phyloP scores from a whole-genome alignment of 2,113 vertebrate genomes.

The Monopterus albus region DNA sequence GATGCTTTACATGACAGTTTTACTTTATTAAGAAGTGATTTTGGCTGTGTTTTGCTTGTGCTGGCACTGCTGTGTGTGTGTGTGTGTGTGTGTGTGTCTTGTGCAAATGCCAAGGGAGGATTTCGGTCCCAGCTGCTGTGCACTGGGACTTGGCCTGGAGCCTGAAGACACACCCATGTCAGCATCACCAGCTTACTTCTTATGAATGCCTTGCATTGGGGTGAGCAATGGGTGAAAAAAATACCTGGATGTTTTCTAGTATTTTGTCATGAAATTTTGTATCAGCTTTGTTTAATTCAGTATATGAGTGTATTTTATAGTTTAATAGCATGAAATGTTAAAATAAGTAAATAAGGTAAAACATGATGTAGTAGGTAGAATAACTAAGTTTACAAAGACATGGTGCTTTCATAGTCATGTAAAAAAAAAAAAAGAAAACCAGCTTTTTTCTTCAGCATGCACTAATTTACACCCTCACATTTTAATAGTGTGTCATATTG shows the following conservation, averaged over 20 bases:
- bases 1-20: slow-evolving; percentile 49
- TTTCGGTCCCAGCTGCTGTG: slow-evolving; percentile 76
- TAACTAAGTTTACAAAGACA: no score
- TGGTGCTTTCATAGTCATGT: no score
- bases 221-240: neutral
- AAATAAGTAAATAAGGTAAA: no score
- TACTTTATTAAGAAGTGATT: slow-evolving; percentile 50
- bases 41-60: slow-evolving; percentile 15
- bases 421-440: no score
- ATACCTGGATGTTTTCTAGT: neutral
- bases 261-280: neutral
- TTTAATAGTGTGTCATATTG: no score
- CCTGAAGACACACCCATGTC: slow-evolving; percentile 69
- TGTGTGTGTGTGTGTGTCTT: slow-evolving; percentile 35
- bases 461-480: no score
- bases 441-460: no score
- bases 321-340: no score
- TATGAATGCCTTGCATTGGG: slow-evolving; percentile 57
- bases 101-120: slow-evolving; percentile 70
- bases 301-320: no score
- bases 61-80: no score
- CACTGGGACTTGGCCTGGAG: slow-evolving; percentile 66
- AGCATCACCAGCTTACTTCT: slow-evolving; percentile 64
- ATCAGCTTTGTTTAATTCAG: no score
- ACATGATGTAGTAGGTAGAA: no score